Evolutionary conservation across 1,140 invertebrate genomes (phyloP), one percentile per base, ranked within the genome.

Genomic region (Cepaea nemoralis): DNA sequence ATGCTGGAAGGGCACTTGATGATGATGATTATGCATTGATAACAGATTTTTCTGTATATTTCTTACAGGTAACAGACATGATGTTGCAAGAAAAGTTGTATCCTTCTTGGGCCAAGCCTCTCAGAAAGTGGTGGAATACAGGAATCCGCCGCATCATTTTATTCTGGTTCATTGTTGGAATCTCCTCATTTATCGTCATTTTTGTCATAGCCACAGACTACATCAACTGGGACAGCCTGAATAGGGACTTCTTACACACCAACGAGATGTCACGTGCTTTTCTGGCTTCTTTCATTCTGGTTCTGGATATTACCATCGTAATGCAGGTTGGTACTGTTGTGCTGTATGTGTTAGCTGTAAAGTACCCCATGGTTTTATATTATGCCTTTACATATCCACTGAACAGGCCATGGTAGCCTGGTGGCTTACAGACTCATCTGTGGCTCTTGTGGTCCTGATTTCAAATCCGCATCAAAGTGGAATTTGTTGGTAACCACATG

Each of bases 11-110:
- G n/a, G n/a, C n/a, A n/a, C n/a, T n/a, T n/a, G n/a, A n/a, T n/a
- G n/a, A n/a, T n/a, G n/a, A n/a, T n/a, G n/a, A n/a, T n/a, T n/a
- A n/a, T n/a, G n/a, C n/a, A n/a, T n/a, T n/a, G n/a, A n/a, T n/a
- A n/a, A n/a, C n/a, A n/a, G n/a, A n/a, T n/a, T n/a, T n/a, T n/a
- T n/a, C n/a, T n/a, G n/a, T n/a, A n/a, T n/a, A n/a, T n/a, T 27
- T 35, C 50, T 86, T 91, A 27, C 88, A 93, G 92, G 93, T 94
- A 19, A 93, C 93, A 63, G 93, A 94, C 84, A 93, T 94, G 87
- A 93, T 94, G 93, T 90, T 94, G 14, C 93, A 94, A 86, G 93
- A 93, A 84, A 92, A 92, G 83, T 87, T 94, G 22, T 94, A 93
- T 84, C 93, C 93, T 0, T 83, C 90, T 42, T 93, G 93, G 93